A percentile compares a stretch with the other conserved stretches of the same genome.
These are phyloP conservation scores for Stenotaenia linearis DNA, from an alignment of 2,888 invertebrate species.

Conservation along the genomic window DNA sequence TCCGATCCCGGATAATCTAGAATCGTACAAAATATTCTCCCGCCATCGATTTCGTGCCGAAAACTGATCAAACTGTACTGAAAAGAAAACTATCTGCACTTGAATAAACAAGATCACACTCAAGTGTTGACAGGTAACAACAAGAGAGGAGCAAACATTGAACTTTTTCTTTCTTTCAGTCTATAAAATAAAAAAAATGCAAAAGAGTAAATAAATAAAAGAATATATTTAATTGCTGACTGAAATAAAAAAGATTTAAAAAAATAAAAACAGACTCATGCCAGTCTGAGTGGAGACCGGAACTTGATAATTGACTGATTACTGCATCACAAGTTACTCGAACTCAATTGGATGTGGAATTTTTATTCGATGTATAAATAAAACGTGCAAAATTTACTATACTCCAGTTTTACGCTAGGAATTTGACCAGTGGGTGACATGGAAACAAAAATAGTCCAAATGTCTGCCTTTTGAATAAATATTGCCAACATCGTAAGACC, in stretches of 20 bases:
- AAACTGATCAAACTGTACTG: no score
- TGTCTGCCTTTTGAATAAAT: not conserved
- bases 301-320: conserved; percentile 3
- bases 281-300: not conserved
- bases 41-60: no score
- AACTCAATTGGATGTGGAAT: not conserved
- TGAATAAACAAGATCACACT: not conserved
- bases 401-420: not conserved
- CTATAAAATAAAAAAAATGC: not conserved
- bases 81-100: no score
- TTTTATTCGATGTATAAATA: not conserved
- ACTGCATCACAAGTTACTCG: not conserved
- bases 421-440: not conserved
- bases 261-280: not conserved
- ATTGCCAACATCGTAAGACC: not conserved
- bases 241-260: not conserved
- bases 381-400: not conserved
- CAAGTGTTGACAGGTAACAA: not conserved
- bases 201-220: not conserved
- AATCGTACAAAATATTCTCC: no score
- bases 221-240: not conserved
- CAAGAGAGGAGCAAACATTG: not conserved
- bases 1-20: no score
- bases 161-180: not conserved
- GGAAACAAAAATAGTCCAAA: not conserved